A percentile compares a stretch with the other conserved stretches of the same genome.
Evolutionary conservation across 2,797 vertebrate genomes (phyloP).

Genomic region (Eulemur rubriventer): DNA sequence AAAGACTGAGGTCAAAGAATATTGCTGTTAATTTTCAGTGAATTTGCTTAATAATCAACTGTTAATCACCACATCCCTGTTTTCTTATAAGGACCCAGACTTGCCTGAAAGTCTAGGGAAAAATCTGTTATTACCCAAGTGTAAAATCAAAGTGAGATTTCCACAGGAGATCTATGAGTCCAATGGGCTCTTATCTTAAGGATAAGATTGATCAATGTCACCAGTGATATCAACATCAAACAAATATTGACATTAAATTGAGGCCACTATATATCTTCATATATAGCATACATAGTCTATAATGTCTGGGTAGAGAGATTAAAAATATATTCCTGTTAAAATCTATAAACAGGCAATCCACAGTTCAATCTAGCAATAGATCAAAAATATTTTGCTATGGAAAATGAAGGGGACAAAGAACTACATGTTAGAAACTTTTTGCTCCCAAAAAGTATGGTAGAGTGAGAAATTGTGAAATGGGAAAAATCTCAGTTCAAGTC

Average conservation of each 20-base stretch:
- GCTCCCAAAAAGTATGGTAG: not conserved
- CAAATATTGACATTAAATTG: not conserved
- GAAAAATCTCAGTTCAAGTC: not conserved
- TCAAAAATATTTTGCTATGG: conserved; percentile 2
- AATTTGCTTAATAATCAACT: conserved; percentile 72
- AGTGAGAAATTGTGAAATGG: not conserved
- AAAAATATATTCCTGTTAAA: not conserved
- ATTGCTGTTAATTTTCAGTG: conserved; percentile 69
- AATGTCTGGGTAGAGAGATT: not conserved
- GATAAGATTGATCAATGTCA: conserved; percentile 5
- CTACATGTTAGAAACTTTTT: not conserved
- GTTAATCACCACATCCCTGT: conserved; percentile 14
- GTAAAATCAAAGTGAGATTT: conserved; percentile 40
- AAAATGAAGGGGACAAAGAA: not conserved
- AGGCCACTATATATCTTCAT: not conserved
- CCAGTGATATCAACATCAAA: conserved; percentile 2
- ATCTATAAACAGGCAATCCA: not conserved
- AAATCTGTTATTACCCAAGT: not conserved
- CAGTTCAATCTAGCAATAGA: not conserved
- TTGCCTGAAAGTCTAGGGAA: conserved; percentile 33
- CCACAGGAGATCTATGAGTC: not conserved
- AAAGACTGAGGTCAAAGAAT: conserved; percentile 70
- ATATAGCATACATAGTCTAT: not conserved
- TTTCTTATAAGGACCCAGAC: conserved; percentile 46
- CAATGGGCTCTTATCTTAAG: conserved; percentile 29